Base-by-base conservation (phyloP, 2,113 vertebrate species). In the Helogale parvula region DNA sequence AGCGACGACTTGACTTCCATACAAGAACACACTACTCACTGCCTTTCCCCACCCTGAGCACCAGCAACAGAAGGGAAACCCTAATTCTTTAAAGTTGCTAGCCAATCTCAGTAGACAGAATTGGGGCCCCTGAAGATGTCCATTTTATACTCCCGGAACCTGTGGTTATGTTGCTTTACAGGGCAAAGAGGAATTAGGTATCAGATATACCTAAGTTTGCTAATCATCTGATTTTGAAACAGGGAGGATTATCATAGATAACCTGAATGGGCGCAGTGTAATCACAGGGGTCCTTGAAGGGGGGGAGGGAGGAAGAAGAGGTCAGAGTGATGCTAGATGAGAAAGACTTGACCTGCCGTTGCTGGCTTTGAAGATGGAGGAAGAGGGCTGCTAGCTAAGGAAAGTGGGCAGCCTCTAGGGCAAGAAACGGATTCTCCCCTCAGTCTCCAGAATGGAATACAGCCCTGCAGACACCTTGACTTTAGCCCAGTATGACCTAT, bases 1-100 rank as follows among this genome's bases (percentile, higher is more conserved):
- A 98, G 96, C 98, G 98, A 94, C 35, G 88, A 84, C 81, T 94
- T 90, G 93, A 80, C 87, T 93, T 3, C 7, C 81, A n/a, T 95
- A 84, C 71, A 95, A 92, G 88, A 98, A 98, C 50, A 97, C 41
- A 13, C 31, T 3, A n/a, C 13, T 5, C 2, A 77, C 68, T 66
- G 12, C 60, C 33, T 95, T 98, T 90, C 66, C 88, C 77, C 96
- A 93, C 89, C 72, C 90, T 90, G 71, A 68, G n/a, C 16, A 92
- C 77, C 82, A 35, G 66, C 14, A 60, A 29, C 19, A 21, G 38
- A 96, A 96, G 76, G 72, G 86, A 94, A 97, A 83, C 2, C 14
- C 47, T 71, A 92, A 66, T 29, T 25, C 69, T 52, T 69, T 35
- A 47, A 92, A 92, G 77, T 76, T 94, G 29, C 31, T 80, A 38